A percentile compares a stretch with the other conserved stretches of the same genome.
Conservation (phyloP, 2,888 invertebrate genomes). For the Megamerina dolium region DNA sequence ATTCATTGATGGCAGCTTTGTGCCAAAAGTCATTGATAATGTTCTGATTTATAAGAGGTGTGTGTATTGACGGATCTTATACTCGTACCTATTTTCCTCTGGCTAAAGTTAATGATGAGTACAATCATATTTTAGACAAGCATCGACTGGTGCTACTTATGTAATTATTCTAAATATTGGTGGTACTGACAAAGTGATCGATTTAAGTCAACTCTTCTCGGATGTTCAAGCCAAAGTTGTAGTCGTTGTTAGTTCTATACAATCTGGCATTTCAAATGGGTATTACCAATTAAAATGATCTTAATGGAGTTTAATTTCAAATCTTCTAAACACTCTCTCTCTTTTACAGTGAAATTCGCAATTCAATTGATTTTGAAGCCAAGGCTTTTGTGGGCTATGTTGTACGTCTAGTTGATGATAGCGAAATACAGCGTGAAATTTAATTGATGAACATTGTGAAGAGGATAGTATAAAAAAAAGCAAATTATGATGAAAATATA, state of each 20-base stretch:
- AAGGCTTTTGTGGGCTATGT: slow-evolving; percentile 25
- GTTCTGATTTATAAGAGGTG: slow-evolving; percentile 29
- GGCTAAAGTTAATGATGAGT: too few species aligned
- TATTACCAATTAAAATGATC: slow-evolving; percentile 9
- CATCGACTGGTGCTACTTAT: slow-evolving; percentile 20
- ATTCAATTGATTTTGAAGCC: slow-evolving; percentile 15
- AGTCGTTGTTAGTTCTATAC: slow-evolving; percentile 27
- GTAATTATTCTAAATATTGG: slow-evolving; percentile 53
- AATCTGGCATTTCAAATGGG: slow-evolving; percentile 25
- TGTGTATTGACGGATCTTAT: too few species aligned
- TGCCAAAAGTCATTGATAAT: slow-evolving; percentile 18
- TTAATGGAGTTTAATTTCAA: neutral
- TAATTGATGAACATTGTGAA: too few species aligned
- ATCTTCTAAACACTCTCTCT: neutral
- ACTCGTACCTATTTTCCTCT: too few species aligned
- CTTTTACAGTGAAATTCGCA: slow-evolving; percentile 18
- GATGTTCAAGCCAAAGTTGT: slow-evolving; percentile 18
- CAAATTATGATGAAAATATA: too few species aligned
- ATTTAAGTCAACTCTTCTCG: slow-evolving; percentile 36
- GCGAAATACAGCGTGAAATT: too few species aligned
- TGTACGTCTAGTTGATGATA: slow-evolving; percentile 10
- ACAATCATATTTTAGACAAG: slow-evolving; percentile 22
- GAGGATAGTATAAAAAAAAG: too few species aligned
- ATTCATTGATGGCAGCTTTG: slow-evolving; percentile 24
- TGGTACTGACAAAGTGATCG: slow-evolving; percentile 41